Evolutionary conservation across 1,140 invertebrate genomes (phyloP).

Genomic region (Trichonephila inaurata): DNA sequence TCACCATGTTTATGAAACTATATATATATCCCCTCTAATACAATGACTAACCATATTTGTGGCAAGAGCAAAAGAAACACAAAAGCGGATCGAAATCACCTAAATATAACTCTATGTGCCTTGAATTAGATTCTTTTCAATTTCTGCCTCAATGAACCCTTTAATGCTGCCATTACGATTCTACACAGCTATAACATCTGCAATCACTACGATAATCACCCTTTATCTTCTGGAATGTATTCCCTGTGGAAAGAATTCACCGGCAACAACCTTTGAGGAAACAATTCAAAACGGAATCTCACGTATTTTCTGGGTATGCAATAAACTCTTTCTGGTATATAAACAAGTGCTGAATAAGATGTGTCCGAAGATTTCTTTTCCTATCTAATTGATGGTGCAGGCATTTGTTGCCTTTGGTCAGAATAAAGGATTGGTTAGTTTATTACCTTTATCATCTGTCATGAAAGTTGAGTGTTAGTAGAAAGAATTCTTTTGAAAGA

Average conservation of each 20-base stretch:
- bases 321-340: background rate
- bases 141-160: too few species aligned
- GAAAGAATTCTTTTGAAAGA: too few species aligned
- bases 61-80: too few species aligned
- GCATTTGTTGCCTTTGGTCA: background rate
- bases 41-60: too few species aligned
- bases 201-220: background rate
- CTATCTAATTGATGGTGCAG: background rate
- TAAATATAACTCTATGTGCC: too few species aligned
- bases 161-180: too few species aligned
- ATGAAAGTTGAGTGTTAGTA: background rate
- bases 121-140: too few species aligned
- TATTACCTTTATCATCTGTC: background rate
- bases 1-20: too few species aligned
- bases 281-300: background rate
- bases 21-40: too few species aligned
- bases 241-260: background rate
- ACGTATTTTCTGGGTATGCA: background rate
- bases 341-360: background rate
- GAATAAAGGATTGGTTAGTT: background rate
- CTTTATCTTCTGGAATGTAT: background rate
- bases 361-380: background rate
- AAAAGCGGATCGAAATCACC: too few species aligned
- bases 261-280: background rate
- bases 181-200: background rate